Evolutionary conservation across 2,888 invertebrate genomes (phyloP).

Genomic region (Cephonodes hylas): DNA sequence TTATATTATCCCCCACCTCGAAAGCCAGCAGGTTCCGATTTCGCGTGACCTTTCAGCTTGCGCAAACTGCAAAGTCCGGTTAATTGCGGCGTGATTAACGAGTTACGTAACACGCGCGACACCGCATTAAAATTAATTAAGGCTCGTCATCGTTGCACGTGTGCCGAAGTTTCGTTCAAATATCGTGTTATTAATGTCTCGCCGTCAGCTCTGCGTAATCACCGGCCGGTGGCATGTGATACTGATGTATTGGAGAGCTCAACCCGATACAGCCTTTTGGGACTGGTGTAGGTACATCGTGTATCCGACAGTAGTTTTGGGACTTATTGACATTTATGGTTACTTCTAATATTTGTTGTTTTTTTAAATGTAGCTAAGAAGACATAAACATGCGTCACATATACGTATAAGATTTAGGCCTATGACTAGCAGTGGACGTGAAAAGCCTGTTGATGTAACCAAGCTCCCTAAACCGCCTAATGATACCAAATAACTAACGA

Average conservation of each 20-base stretch:
- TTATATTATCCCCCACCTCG: conserved; percentile 1
- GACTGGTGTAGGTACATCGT: no score
- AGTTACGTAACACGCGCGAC: conserved; percentile 24
- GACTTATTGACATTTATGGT: no score
- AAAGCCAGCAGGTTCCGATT: conserved; percentile 15
- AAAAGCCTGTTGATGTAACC: no score
- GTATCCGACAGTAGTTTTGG: no score
- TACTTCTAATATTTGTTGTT: no score
- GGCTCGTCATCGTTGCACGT: conserved; percentile 54
- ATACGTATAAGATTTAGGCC: no score
- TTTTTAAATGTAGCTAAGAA: no score
- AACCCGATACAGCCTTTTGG: conserved; percentile 8
- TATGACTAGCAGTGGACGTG: no score
- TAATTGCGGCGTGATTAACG: conserved; percentile 14
- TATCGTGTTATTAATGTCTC: conserved; percentile 64
- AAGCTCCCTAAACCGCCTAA: no score
- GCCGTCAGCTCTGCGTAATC: conserved; percentile 48
- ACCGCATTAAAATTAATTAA: conserved; percentile 49
- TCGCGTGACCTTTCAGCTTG: conserved; percentile 3
- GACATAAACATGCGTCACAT: no score
- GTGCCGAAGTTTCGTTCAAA: conserved; percentile 48
- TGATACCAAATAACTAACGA: no score
- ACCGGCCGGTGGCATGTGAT: conserved; percentile 49
- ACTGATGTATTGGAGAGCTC: conserved; percentile 46
- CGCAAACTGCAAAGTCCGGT: conserved; percentile 8